Base-by-base conservation (phyloP, 1,140 invertebrate genomes). In the Dendrolimus kikuchii region DNA sequence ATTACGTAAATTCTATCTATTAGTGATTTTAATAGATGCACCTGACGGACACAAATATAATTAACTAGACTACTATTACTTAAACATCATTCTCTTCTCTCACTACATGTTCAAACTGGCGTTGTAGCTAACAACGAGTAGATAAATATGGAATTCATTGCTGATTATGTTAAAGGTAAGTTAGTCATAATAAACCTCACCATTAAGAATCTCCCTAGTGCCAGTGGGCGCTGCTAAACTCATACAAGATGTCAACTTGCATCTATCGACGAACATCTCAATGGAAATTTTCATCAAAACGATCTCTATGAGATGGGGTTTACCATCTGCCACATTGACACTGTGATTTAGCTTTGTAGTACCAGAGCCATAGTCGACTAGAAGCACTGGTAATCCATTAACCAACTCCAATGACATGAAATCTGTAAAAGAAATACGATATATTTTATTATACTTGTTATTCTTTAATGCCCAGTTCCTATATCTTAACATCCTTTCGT, bases 321-420 rank as follows among this genome's bases (percentile, higher is more conserved):
- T 91, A 1, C 94, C 94, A 62, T 96, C 93, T 10, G 91, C 91
- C 7, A 98, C 85, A 60, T 92, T 93, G 45, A 93, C 90, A 39
- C 93, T 90, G 55, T 93, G 91, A 63, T 94, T 91, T 5, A 96
- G 78, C 62, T 89, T 82, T 1, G 90, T 88, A 1, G 93, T 94
- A 3, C 96, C 96, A 0, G 94, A 92, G 4, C 98, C 98, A 85
- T 97, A 98, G 86, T 99, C 94, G 7, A 99, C 90, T 9, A 95
- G 91, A 0, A 99, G 86, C 1, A 94, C 89, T 1, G 96, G 95
- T 71, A 91, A 94, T 7, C 97, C 96, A 53, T 94, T 90, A n/a
- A 90, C 84, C 37, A 99, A 81, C 81, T 99, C 96, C 43, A 99
- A 66, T 0, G 96, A 92, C 82, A 99, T 93, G 74, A 98, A 99